Evolutionary conservation across 2,797 vertebrate genomes (phyloP).

Genomic region (Meda fulgida): DNA sequence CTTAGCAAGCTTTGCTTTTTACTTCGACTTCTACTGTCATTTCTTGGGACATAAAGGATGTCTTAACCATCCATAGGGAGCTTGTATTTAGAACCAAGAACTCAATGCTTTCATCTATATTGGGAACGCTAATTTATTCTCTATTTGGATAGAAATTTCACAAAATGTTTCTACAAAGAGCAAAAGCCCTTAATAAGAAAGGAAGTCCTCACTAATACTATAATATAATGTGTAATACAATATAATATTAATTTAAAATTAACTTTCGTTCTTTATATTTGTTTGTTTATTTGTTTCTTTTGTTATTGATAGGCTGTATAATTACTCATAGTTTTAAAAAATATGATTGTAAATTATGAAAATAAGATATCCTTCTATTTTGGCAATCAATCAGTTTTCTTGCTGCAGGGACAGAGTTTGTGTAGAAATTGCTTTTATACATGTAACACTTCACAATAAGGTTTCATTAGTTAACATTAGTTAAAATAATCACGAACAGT

Average conservation of each 20-base stretch:
- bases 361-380: not conserved
- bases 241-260: no score
- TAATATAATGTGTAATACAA: no score
- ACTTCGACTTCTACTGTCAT: constrained; percentile 40
- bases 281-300: no score
- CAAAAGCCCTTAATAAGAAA: constrained; percentile 8
- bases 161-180: not conserved
- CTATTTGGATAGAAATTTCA: not conserved
- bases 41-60: constrained; percentile 52
- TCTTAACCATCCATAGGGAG: not conserved
- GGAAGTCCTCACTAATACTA: not conserved
- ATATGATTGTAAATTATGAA: not conserved
- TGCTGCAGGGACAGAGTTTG: not conserved
- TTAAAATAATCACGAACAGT: no score
- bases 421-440: no score
- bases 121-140: not conserved
- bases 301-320: not conserved
- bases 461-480: no score
- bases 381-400: not conserved
- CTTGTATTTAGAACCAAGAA: constrained; percentile 1
- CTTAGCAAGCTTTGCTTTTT: not conserved
- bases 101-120: not conserved
- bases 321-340: not conserved
- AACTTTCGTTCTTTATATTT: no score
- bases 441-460: no score